Evolutionary conservation across 1,140 invertebrate genomes (phyloP).

Genomic region (Tachypleus tridentatus): DNA sequence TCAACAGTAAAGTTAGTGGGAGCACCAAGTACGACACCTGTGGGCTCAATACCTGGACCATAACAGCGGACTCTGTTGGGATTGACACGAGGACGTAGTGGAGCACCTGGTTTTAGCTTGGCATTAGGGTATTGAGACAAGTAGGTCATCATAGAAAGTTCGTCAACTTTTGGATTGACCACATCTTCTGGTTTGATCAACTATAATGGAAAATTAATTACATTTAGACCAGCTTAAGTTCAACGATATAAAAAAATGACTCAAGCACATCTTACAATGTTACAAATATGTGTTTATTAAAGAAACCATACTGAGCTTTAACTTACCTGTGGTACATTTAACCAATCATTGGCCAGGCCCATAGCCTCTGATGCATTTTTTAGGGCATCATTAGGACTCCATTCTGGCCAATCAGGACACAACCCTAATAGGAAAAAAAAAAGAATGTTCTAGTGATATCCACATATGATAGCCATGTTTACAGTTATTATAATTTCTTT

Average conservation of each 20-base stretch:
- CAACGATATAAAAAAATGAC: constrained; percentile 5
- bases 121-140: constrained; percentile 85
- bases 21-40: constrained; percentile 56
- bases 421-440: constrained; percentile 51
- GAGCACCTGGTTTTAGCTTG: constrained; percentile 72
- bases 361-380: constrained; percentile 84
- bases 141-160: constrained; percentile 96
- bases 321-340: constrained; percentile 66
- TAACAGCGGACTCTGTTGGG: constrained; percentile 70
- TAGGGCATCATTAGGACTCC: constrained; percentile 70
- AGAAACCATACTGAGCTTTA: no score
- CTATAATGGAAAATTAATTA: constrained; percentile 33
- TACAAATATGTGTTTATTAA: no score
- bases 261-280: no score
- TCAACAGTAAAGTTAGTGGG: constrained; percentile 78
- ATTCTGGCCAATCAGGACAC: constrained; percentile 84
- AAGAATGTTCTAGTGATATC: no score
- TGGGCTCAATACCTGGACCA: constrained; percentile 78
- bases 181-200: constrained; percentile 86
- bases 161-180: constrained; percentile 85
- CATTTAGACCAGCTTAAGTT: not conserved
- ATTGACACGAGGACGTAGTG: constrained; percentile 64
- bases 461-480: no score
- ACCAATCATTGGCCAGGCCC: constrained; percentile 79
- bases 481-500: no score